These are phyloP conservation scores for Eupristina koningsbergeri DNA, from an alignment of 1,140 invertebrate species.

Conservation along the genomic window DNA sequence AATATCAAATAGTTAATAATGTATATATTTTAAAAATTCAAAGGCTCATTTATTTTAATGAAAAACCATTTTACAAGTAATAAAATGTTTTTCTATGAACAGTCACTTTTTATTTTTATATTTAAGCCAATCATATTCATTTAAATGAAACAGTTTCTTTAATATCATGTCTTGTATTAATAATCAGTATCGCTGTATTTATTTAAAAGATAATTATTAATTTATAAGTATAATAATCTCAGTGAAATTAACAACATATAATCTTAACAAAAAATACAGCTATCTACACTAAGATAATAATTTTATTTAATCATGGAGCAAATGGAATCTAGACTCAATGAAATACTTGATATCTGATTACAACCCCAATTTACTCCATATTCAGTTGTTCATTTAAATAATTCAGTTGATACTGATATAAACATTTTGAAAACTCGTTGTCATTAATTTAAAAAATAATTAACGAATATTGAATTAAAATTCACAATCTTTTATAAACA, in stretches of 20 bases:
- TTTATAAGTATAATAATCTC: background rate
- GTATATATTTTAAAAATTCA: no score
- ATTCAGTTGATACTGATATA: background rate
- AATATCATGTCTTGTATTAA: background rate
- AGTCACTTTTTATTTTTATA: no score
- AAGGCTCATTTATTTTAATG: no score
- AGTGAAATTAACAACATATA: background rate
- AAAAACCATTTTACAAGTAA: no score
- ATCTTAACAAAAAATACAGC: background rate
- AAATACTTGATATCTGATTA: constrained; percentile 19
- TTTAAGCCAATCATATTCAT: background rate
- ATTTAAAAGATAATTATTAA: background rate
- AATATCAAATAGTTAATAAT: no score
- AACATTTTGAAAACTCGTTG: no score
- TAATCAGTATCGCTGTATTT: background rate
- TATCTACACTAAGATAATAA: background rate
- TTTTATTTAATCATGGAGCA: constrained; percentile 13
- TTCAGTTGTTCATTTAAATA: constrained; percentile 37
- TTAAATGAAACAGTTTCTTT: background rate
- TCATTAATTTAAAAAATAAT: no score
- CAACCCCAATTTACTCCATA: constrained; percentile 23
- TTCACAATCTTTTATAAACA: background rate
- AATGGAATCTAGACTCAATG: background rate
- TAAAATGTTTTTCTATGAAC: no score
- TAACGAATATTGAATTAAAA: no score